Percentiles rank a stretch among this genome's conserved stretches.
These are phyloP conservation scores for Exephanes ischioxanthus DNA, from an alignment of 2,888 invertebrate species.

Conservation along the genomic window DNA sequence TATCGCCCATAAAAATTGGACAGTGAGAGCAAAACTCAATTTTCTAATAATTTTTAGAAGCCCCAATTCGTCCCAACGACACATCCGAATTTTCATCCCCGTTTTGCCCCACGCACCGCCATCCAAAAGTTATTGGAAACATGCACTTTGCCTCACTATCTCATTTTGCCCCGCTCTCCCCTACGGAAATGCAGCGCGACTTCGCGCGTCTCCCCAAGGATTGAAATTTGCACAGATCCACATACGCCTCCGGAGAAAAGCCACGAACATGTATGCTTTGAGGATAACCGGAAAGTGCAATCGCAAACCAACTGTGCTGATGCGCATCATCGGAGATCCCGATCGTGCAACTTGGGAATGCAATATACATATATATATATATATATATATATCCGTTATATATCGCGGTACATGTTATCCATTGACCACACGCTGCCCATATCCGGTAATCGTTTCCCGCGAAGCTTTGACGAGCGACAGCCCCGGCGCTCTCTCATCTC, in stretches of 20 bases:
- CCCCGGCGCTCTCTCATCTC: constrained; percentile 17
- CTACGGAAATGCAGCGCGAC: neutral
- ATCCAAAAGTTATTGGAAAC: too few species aligned
- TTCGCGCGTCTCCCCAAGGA: constrained; percentile 26
- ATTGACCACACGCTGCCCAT: constrained; percentile 59
- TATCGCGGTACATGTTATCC: constrained; percentile 11
- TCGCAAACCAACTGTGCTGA: constrained; percentile 56
- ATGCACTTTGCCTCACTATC: neutral
- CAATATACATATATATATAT: neutral
- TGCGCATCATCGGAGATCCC: constrained; percentile 55
- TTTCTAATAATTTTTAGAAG: too few species aligned
- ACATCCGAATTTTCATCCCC: too few species aligned
- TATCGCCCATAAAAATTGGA: too few species aligned
- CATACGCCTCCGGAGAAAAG: constrained; percentile 35
- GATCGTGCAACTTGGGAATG: constrained; percentile 41
- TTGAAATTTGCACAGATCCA: constrained; percentile 51
- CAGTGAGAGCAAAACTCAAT: too few species aligned
- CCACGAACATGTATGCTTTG: constrained; percentile 25
- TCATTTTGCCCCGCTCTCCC: too few species aligned
- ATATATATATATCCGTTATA: constrained; percentile 8
- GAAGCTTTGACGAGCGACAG: constrained; percentile 54
- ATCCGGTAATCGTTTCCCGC: constrained; percentile 53
- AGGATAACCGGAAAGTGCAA: constrained; percentile 33
- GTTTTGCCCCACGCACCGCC: too few species aligned
- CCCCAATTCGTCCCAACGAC: too few species aligned